Evolutionary conservation across 1,140 invertebrate species (phyloP).

Genomic region (Globodera ellingtonae): DNA sequence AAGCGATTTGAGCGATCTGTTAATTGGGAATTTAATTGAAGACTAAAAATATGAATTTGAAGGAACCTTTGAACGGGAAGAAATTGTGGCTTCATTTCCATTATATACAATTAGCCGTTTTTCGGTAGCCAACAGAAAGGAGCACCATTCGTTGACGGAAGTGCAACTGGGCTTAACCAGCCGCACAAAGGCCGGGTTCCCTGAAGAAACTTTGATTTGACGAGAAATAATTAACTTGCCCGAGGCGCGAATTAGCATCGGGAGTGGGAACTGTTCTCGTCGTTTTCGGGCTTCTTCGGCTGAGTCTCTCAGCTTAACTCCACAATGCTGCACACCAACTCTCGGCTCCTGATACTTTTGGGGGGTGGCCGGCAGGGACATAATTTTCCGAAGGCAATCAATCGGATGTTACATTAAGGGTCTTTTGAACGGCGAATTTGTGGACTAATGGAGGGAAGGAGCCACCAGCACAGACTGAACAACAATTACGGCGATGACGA

Average conservation of each 20-base stretch:
- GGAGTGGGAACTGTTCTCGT: conserved; percentile 33
- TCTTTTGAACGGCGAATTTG: neutral
- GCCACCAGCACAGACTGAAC: neutral
- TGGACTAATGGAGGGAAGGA: neutral
- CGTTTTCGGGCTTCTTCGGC: conserved; percentile 19
- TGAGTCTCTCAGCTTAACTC: conserved; percentile 37
- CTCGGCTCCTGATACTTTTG: conserved; percentile 34
- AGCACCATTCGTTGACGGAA: conserved; percentile 23
- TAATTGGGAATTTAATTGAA: neutral
- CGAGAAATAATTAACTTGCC: neutral
- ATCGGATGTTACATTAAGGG: neutral
- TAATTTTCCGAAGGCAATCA: neutral
- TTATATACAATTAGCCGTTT: conserved; percentile 43
- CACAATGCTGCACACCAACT: conserved; percentile 44
- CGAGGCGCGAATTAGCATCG: conserved; percentile 35
- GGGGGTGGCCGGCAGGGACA: neutral
- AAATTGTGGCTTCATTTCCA: conserved; percentile 35
- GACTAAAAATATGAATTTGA: neutral
- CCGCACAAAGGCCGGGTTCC: conserved; percentile 29
- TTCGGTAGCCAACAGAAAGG: conserved; percentile 40
- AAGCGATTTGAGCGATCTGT: conserved; percentile 45
- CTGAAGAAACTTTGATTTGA: neutral
- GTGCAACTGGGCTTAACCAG: conserved; percentile 28
- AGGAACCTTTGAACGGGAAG: conserved; percentile 37
- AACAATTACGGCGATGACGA: too few relatives aligned